Conservation (phyloP, 2,113 vertebrate genomes). For the Balaenoptera acutorostrata region DNA sequence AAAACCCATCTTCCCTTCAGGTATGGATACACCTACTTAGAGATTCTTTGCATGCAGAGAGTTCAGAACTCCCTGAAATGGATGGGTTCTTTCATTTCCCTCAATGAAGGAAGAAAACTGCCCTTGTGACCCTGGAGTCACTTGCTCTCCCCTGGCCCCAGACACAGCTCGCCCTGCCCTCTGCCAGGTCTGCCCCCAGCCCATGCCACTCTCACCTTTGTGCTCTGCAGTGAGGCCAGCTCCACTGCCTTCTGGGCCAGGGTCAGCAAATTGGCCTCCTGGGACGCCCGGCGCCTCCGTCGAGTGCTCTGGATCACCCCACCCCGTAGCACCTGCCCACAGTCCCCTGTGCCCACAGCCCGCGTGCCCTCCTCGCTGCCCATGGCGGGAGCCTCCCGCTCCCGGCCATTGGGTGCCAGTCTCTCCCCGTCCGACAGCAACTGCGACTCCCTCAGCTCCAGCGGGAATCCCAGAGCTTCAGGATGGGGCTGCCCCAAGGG, state of each 20-base stretch:
- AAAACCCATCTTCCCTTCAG: background rate
- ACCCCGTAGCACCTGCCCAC: conserved; percentile 85
- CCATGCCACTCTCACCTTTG: conserved; percentile 73
- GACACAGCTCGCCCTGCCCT: background rate
- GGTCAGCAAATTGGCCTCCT: conserved; percentile 96
- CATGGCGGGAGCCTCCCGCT: conserved; percentile 70
- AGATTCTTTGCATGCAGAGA: background rate
- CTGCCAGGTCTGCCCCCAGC: background rate
- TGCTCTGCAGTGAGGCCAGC: conserved; percentile 89
- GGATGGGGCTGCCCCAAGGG: conserved; percentile 73
- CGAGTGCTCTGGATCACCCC: conserved; percentile 93
- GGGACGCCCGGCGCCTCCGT: conserved; percentile 89
- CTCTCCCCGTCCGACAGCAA: conserved; percentile 75
- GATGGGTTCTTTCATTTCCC: background rate
- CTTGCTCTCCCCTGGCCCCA: background rate
- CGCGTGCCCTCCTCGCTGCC: conserved; percentile 67
- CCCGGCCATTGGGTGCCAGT: conserved; percentile 76
- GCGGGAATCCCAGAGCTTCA: conserved; percentile 73
- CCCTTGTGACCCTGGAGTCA: background rate
- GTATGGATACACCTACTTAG: background rate
- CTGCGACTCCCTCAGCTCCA: conserved; percentile 69
- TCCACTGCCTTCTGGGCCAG: conserved; percentile 96
- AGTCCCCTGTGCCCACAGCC: conserved; percentile 72
- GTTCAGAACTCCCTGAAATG: background rate
- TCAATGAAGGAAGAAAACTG: background rate